Evolutionary conservation across 2,113 vertebrate species (phyloP).

Genomic region (Anoura caudifer): DNA sequence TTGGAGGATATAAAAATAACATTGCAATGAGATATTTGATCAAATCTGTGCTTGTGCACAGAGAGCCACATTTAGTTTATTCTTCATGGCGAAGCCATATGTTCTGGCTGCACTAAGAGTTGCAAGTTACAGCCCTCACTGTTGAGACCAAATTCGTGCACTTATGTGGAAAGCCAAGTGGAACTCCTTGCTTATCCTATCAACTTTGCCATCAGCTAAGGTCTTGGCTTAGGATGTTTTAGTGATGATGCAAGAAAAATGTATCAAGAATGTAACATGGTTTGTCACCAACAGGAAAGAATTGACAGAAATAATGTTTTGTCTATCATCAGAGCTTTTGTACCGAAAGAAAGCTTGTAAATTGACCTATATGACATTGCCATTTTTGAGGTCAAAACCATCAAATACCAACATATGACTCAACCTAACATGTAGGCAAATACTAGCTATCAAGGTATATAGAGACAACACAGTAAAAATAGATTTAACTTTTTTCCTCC

Average conservation of each 20-base stretch:
- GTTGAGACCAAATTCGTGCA: background rate
- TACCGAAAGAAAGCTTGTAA: background rate
- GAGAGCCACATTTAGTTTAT: background rate
- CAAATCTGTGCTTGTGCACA: background rate
- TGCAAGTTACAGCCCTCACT: background rate
- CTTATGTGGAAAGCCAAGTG: background rate
- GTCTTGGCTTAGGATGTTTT: background rate
- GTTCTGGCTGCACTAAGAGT: background rate
- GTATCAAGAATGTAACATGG: background rate
- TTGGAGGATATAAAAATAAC: background rate
- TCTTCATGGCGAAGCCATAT: background rate
- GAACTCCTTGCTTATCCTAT: background rate
- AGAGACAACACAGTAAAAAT: background rate
- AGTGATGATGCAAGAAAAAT: background rate
- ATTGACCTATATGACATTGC: background rate
- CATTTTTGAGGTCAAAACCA: background rate
- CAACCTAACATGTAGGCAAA: background rate
- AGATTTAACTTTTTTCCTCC: background rate
- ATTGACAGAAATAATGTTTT: background rate
- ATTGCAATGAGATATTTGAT: background rate
- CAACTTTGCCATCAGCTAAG: background rate
- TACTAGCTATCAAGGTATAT: background rate
- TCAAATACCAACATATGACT: background rate
- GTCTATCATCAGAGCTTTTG: background rate
- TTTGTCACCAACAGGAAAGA: background rate